These are phyloP conservation scores for Grantiella picta DNA, from an alignment of 2,113 vertebrate genomes.

Conservation along the genomic window DNA sequence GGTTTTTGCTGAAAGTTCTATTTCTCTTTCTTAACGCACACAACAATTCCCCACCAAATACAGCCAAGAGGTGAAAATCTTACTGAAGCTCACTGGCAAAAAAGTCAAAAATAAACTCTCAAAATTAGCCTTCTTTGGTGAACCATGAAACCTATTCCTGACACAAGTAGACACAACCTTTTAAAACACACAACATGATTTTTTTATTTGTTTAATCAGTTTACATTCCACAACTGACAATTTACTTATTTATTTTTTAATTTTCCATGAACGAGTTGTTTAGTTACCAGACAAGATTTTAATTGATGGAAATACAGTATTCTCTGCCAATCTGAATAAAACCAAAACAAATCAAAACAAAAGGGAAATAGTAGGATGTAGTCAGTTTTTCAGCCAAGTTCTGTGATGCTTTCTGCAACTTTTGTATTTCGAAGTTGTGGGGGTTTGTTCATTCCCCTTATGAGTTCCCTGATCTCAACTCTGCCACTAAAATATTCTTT, in stretches of 20 bases:
- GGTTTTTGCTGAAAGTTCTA: too few relatives aligned
- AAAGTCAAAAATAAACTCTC: too few relatives aligned
- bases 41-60: too few relatives aligned
- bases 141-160: not conserved
- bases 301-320: conserved; percentile 72
- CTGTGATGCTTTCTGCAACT: conserved; percentile 47
- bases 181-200: conserved; percentile 81
- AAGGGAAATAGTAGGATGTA: conserved; percentile 68
- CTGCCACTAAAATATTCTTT: conserved; percentile 30
- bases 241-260: conserved; percentile 72
- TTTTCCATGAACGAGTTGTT: conserved; percentile 78
- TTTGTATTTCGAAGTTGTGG: conserved; percentile 38
- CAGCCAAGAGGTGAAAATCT: too few relatives aligned
- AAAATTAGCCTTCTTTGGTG: too few relatives aligned
- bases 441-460: conserved; percentile 40
- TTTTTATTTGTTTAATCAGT: conserved; percentile 83
- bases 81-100: too few relatives aligned
- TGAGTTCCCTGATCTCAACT: conserved; percentile 49
- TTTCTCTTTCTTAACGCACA: too few relatives aligned
- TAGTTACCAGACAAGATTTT: conserved; percentile 77
- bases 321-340: conserved; percentile 70
- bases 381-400: conserved; percentile 55
- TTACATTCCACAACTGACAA: conserved; percentile 85
- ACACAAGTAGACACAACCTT: conserved; percentile 45
- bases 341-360: conserved; percentile 3